Evolutionary conservation across 2,113 vertebrate genomes (phyloP), one percentile per base, ranked within the genome.

Genomic region (Nothocercus nigrocapillus): DNA sequence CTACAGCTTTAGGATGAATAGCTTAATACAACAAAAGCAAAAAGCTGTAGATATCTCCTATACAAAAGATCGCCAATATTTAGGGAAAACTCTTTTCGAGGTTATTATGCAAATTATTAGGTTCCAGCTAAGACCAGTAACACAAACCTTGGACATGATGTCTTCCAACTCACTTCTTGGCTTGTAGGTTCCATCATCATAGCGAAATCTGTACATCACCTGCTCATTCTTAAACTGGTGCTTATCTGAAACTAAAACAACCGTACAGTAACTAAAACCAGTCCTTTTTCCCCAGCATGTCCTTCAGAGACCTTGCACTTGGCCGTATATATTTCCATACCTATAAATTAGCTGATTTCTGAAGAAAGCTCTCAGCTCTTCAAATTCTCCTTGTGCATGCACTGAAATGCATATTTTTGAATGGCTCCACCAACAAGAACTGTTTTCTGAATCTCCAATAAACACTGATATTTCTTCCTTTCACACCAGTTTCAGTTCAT

Each of bases 211-310:
- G 96, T 99, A 99, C 97, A 99, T 97, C 86, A 99, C 99, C 97
- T 99, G 99, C 93, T 99, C 99, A 0, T 99, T 99, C 98, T 99
- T 99, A 96, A 99, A 99, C 96, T 99, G 99, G 95, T 99, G 99
- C 94, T 99, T 99, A 97, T 99, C 99, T 47, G 99, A 99, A 96
- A 99, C 99, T 99, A 68, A 79, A 94, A 53, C 19, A 70, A 7
- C 73, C 61, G 7, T 32, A 69, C 5, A 53, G 28, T 17, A 64
- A 83, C 61, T 40, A 88, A 83, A 93, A 82, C 25, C 3, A 63
- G 16, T 28, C 53, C 85, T 82, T 76, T 54, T 61, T 49, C 51
- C 20, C 40, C 54, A 9, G 11, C 27, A 73, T 28, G 24, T 13
- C 58, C 54, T 70, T 66, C 32, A 38, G 5, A 47, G 34, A 25